Base-by-base conservation (phyloP, 2,113 vertebrate genomes). In the Micromys minutus region DNA sequence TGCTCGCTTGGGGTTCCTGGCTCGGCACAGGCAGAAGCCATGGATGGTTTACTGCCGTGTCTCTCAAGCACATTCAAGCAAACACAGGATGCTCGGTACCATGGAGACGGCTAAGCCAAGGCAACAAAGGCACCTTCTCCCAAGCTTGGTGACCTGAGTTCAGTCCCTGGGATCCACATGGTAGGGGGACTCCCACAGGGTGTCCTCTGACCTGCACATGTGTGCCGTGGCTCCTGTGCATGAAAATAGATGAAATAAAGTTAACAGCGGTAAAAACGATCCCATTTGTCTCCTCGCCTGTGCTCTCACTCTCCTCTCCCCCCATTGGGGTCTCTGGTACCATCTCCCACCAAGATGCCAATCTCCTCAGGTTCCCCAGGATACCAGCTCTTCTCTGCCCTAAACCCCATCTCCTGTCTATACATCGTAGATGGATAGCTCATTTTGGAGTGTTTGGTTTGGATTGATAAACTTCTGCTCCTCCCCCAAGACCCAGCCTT, bases 1-100 rank as follows among this genome's bases (percentile, higher is more conserved):
- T 57, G 71, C 52, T 61, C 12, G n/a, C n/a, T 36, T 39, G 61
- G 71, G 50, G 5, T 36, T 19, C 26, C 26, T 4, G 65, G 39
- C 3, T 36, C 45, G 45, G 39, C 39, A 17, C 0, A 3, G 72
- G 19, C 24, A 1, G 50, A 59, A 52, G 76, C 29, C 7, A 0
- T 0, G 1, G 3, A 52, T 74, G 7, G 7, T 26, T 87, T n/a
- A 19, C 8, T 19, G 15, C 69, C 1, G 0, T 1, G 5, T 17
- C 2, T 92, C 65, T n/a, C 2, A 13, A 34, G 63, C 6, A 7
- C 16, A 1, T 15, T 1, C 52, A 4, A 50, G 1, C 74, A 39
- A 26, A n/a, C 19, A 42, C 9, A 8, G 21, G 75, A 5, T 0
- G 1, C 71, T n/a, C 47, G 6, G 21, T 12, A n/a, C 36, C 19